Base-by-base conservation (phyloP, 2,113 vertebrate species). In the Typhlomys cinereus region DNA sequence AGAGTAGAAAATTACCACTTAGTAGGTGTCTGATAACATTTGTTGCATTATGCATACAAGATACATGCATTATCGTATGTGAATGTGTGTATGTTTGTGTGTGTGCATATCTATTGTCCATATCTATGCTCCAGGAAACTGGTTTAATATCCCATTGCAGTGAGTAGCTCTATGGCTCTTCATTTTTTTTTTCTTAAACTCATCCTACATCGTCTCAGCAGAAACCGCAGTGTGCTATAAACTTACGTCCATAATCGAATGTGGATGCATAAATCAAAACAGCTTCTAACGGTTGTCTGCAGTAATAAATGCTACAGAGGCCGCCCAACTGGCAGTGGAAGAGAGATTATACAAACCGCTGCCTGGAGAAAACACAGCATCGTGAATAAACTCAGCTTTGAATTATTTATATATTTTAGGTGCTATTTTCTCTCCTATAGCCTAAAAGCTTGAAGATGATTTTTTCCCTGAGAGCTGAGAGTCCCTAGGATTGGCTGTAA, bases 341-440 rank as follows among this genome's bases (percentile, higher is more conserved):
- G 83, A 94, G 89, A 97, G 96, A 97, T 97, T 97, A 96, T 69
- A 96, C 88, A 96, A 97, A 95, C 86, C n/a, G n/a, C 92, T 92
- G 97, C 94, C 92, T 85, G 86, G 44, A 96, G 96, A 97, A 97
- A 97, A 96, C 74, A 81, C 0, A 0, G 76, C 75, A n/a, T 95
- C 80, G 70, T 95, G 95, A 97, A 98, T 97, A 97, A 98, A 97
- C 95, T 94, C 94, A 92, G 86, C 80, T 93, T 95, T 97, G 96
- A 97, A 97, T 98, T 98, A 98, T 97, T 97, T 98, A 98, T 96
- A 94, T 97, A 93, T 94, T 96, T 97, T 67, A 91, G 96, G 80
- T 10, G 41, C 94, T 96, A 91, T 97, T 97, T 98, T 97, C 93
- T 96, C 92, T 97, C 14, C 25, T 85, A 59, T 73, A 1, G 96